Base-by-base conservation (phyloP, 2,888 invertebrate genomes). In the Synanthedon formicaeformis region DNA sequence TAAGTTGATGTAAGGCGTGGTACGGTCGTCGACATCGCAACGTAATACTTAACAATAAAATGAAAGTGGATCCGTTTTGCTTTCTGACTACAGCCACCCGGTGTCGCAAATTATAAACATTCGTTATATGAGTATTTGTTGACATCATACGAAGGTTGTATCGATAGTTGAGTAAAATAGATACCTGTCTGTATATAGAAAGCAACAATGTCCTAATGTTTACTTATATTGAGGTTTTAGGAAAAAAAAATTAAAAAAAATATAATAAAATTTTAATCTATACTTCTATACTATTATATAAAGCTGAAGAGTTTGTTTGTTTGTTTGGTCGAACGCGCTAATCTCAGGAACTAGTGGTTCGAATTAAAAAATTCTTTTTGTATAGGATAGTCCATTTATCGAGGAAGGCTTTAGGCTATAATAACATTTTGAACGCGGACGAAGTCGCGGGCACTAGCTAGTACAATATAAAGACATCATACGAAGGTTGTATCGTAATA, bases 61-160 rank as follows among this genome's bases (percentile, higher is more conserved):
- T 64, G 81, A 83, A 83, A 84, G 83, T 73, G 76, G 78, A 65
- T 63, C 63, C 75, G 81, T 81, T 74, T 80, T 83, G 81, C 82
- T 84, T 83, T 83, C 82, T 83, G 79, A 69, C 69, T 73, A 60
- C 61, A 62, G 58, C 62, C 56, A 57, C 51, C 57, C 58, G 60
- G 58, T 59, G 54, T 60, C 53, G 57, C 34, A 71, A 71, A 78
- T 74, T 67, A 73, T 73, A 69, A 67, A 65, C 65, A 76, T 77
- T 68, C 64, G 56, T 57, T 58, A 56, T 58, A 16, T 16, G 16
- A 16, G 16, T 16, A 67, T 62, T 56, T 56, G 56, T 62, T 55
- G 56, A 56, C 58, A 58, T 56, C 55, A 58, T 40, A 56, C 51
- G 55, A 54, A n/a, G 50, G 40, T 50, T 64, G 34, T 63, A 64